Conservation (phyloP, 2,888 invertebrate species). For the Perizoma affinitatum region DNA sequence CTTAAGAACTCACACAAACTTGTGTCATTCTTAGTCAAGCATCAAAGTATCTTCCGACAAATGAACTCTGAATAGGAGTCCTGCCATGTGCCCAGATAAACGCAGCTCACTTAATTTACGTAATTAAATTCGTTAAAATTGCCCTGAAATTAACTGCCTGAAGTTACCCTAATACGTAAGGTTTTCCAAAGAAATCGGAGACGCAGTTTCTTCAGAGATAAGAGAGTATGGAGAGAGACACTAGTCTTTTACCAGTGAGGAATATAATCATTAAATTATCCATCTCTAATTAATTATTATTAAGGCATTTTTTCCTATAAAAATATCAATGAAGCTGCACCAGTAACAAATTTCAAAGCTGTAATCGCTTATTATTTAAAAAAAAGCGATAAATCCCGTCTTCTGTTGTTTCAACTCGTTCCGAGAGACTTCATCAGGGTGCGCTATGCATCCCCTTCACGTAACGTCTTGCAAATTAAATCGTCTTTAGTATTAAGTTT, state of each 20-base stretch:
- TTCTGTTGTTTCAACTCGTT: too few relatives aligned
- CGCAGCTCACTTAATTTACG: constrained; percentile 68
- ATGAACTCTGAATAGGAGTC: constrained; percentile 36
- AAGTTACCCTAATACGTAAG: constrained; percentile 62
- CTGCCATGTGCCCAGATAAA: constrained; percentile 52
- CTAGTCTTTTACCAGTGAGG: not conserved
- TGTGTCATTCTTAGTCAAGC: constrained; percentile 13
- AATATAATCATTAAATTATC: too few relatives aligned
- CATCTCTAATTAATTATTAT: too few relatives aligned
- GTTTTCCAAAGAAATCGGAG: constrained; percentile 67
- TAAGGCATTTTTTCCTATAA: too few relatives aligned
- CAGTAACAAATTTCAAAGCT: too few relatives aligned
- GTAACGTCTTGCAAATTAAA: too few relatives aligned
- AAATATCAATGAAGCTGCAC: too few relatives aligned
- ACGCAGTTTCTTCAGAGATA: constrained; percentile 33
- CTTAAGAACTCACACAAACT: not conserved
- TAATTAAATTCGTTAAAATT: constrained; percentile 76
- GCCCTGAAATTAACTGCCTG: constrained; percentile 68
- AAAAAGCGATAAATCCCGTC: too few relatives aligned
- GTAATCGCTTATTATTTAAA: too few relatives aligned
- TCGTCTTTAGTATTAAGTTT: too few relatives aligned
- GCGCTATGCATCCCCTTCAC: too few relatives aligned
- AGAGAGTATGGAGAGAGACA: constrained; percentile 43
- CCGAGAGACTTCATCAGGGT: too few relatives aligned
- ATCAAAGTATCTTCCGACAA: constrained; percentile 46